Conservation (phyloP, 37 sponge, comb jelly and placozoan species). For the Hexactinellida sp. region DNA sequence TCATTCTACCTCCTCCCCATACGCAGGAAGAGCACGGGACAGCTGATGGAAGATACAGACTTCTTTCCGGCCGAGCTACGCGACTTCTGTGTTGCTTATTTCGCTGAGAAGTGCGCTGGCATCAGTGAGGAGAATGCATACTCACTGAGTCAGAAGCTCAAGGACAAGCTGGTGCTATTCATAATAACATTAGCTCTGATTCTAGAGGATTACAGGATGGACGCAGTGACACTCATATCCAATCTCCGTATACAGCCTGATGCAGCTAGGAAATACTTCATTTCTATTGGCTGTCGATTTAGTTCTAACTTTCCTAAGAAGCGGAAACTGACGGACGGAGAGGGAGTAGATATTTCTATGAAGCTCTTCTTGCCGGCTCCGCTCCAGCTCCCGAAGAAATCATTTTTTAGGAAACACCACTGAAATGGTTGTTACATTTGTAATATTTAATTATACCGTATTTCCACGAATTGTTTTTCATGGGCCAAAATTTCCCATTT, state of each 20-base stretch:
- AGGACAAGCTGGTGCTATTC: background rate
- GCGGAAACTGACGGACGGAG: background rate
- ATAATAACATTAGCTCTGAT: background rate
- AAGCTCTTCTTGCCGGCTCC: background rate
- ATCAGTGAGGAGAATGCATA: background rate
- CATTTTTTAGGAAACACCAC: background rate
- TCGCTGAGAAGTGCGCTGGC: background rate
- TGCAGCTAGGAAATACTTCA: background rate
- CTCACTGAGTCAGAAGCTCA: background rate
- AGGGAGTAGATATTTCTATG: background rate
- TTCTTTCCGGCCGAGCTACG: background rate
- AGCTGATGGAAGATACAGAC: background rate
- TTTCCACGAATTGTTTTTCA: no score
- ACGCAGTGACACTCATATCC: background rate
- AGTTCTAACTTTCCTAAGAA: background rate
- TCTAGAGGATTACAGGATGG: background rate
- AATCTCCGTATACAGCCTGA: background rate
- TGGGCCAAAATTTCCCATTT: no score
- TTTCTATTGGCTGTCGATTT: background rate
- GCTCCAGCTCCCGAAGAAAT: background rate
- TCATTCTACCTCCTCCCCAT: background rate
- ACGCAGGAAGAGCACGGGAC: background rate
- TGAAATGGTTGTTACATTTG: no score
- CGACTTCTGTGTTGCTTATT: background rate
- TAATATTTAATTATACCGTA: no score